phyloP scores from a whole-genome alignment of 2,797 vertebrate genomes.

The Podarcis siculus region DNA sequence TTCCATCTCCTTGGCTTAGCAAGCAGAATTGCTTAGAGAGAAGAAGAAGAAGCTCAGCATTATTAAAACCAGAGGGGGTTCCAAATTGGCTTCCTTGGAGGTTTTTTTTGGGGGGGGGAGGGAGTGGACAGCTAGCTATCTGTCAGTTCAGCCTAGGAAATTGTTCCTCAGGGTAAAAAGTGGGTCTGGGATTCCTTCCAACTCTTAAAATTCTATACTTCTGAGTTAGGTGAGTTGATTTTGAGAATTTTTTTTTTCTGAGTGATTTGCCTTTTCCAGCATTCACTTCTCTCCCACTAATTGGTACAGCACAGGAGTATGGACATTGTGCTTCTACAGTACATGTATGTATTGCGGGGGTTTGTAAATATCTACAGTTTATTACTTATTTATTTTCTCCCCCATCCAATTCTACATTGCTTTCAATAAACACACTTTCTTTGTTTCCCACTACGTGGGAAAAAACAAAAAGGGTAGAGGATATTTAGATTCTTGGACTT shows the following conservation, averaged over 20 bases:
- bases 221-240: background rate
- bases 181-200: background rate
- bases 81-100: background rate
- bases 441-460: conserved; percentile 10
- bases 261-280: background rate
- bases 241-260: conserved; percentile 9
- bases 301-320: background rate
- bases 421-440: conserved; percentile 15
- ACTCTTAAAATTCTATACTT: background rate
- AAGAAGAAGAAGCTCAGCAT: background rate
- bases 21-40: background rate
- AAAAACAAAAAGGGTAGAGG: background rate
- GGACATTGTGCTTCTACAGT: conserved; percentile 24
- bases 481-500: conserved; percentile 6
- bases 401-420: too few species aligned
- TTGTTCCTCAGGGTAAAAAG: background rate
- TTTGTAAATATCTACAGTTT: background rate
- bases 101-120: background rate
- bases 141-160: background rate
- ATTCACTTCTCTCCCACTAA: background rate
- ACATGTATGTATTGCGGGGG: background rate
- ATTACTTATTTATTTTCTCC: conserved; percentile 23
- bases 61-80: background rate
- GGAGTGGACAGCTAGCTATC: background rate
- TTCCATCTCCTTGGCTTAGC: background rate